Percentiles rank a stretch among this genome's conserved stretches.
phyloP scores from a whole-genome alignment of 1,140 invertebrate species.

The Triops cancriformis region DNA sequence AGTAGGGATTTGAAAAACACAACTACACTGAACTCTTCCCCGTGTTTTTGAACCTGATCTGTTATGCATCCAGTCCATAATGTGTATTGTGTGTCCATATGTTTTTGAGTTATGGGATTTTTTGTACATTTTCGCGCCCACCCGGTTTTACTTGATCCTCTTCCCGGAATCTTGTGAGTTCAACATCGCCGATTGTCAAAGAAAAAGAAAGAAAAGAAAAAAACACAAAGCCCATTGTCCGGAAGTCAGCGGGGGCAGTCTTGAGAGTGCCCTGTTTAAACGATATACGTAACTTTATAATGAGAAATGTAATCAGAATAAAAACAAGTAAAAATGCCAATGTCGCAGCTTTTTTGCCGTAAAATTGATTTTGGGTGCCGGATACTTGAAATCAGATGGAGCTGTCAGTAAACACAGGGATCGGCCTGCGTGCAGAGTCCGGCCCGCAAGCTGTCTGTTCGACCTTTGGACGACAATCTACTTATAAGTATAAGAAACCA shows the following conservation, averaged over 20 bases:
- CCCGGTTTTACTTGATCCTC: not conserved
- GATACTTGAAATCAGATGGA: too few relatives aligned
- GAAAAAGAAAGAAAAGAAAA: too few relatives aligned
- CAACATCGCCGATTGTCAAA: not conserved
- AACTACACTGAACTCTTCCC: slow-evolving; percentile 6
- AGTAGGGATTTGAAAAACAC: not conserved
- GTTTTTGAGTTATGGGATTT: not conserved
- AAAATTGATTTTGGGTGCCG: too few relatives aligned
- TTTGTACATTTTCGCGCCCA: not conserved
- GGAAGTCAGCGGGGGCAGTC: not conserved
- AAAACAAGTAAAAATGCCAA: not conserved
- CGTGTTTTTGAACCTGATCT: not conserved
- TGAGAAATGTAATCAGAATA: slow-evolving; percentile 11
- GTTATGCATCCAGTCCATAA: not conserved
- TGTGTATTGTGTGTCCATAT: not conserved
- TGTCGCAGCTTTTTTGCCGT: too few relatives aligned
- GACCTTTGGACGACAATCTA: too few relatives aligned
- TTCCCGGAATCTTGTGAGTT: not conserved
- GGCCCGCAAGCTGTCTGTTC: too few relatives aligned
- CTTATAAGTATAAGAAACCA: too few relatives aligned
- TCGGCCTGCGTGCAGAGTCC: too few relatives aligned
- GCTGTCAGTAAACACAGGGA: too few relatives aligned
- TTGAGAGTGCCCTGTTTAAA: slow-evolving; percentile 4
- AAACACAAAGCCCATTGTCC: not conserved
- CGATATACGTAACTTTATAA: slow-evolving; percentile 14